Conservation (phyloP, 2,113 vertebrate species). For the Xerus inauris region DNA sequence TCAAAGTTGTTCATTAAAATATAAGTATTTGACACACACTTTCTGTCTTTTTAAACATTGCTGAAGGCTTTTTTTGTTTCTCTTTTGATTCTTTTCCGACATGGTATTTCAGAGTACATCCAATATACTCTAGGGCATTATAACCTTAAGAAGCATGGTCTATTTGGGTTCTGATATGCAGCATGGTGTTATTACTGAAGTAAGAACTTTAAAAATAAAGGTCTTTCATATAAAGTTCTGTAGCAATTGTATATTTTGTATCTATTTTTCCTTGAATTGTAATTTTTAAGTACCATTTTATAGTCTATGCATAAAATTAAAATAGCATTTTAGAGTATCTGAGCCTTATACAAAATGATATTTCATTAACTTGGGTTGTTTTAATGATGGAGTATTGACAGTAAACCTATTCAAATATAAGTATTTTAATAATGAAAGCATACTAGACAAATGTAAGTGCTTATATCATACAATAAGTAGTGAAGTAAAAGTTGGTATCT, state of each 20-base stretch:
- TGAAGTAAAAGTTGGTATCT: not conserved
- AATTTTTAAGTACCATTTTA: constrained; percentile 76
- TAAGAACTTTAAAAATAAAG: constrained; percentile 57
- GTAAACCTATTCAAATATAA: constrained; percentile 74
- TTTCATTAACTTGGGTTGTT: constrained; percentile 67
- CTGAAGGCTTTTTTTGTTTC: not conserved
- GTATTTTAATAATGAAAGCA: not conserved
- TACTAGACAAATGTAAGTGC: not conserved
- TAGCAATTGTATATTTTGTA: constrained; percentile 76
- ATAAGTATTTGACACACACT: not conserved
- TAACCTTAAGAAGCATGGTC: constrained; percentile 58
- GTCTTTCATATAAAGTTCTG: constrained; percentile 74
- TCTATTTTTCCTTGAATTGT: constrained; percentile 64
- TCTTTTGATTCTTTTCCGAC: not conserved
- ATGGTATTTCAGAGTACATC: not conserved
- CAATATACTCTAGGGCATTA: constrained; percentile 3
- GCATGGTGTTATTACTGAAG: constrained; percentile 49
- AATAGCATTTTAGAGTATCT: constrained; percentile 74
- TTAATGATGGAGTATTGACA: constrained; percentile 71
- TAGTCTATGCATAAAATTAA: constrained; percentile 48
- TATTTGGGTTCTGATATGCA: constrained; percentile 63
- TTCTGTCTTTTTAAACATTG: not conserved
- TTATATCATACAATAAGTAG: not conserved
- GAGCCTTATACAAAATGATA: constrained; percentile 67
- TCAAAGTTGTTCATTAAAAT: not conserved